phyloP scores from a whole-genome alignment of 2,888 invertebrate species.

The Epinotia demarniana region DNA sequence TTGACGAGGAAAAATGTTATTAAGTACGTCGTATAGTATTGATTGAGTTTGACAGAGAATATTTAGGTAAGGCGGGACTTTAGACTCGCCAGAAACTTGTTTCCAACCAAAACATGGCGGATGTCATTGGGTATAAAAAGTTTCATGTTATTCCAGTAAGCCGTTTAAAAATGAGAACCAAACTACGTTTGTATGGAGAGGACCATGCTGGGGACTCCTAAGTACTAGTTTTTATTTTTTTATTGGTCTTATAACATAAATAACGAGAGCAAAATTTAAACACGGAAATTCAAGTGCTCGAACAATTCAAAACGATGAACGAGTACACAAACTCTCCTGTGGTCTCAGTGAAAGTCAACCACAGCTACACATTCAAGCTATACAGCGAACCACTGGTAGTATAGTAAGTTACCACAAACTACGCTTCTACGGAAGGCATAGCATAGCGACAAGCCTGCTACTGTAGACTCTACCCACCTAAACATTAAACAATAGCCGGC shows the following conservation, averaged over 20 bases:
- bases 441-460: constrained; percentile 18
- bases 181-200: too few relatives aligned
- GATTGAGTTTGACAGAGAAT: background rate
- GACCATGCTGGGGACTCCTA: too few relatives aligned
- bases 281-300: background rate
- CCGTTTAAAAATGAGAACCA: too few relatives aligned
- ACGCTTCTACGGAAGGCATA: background rate
- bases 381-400: background rate
- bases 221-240: too few relatives aligned
- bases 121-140: too few relatives aligned
- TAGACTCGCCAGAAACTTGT: too few relatives aligned
- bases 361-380: constrained; percentile 10
- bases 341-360: constrained; percentile 26
- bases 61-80: background rate
- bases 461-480: constrained; percentile 17
- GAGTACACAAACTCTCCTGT: background rate
- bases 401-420: background rate
- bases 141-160: too few relatives aligned
- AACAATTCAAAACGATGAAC: background rate
- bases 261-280: background rate
- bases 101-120: too few relatives aligned
- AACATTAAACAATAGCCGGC: constrained; percentile 45
- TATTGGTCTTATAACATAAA: background rate
- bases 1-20: background rate
- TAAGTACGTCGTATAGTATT: background rate